Percentiles rank a stretch among this genome's conserved stretches.
Evolutionary conservation across 2,113 vertebrate genomes (phyloP).

Genomic region (Tinamus guttatus): DNA sequence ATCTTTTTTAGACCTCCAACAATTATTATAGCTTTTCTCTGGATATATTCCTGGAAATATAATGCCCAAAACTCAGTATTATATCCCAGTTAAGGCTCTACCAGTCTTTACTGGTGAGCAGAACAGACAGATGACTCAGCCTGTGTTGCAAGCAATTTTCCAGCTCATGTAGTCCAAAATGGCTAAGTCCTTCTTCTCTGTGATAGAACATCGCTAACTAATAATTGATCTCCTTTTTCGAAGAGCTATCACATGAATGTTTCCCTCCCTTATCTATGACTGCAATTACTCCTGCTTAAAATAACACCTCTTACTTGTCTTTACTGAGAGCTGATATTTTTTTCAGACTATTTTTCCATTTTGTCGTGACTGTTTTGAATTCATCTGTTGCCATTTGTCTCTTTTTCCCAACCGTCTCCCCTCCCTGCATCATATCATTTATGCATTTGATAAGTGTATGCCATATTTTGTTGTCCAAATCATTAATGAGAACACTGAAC

Average conservation of each 20-base stretch:
- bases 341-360: neutral
- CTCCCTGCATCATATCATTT: neutral
- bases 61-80: neutral
- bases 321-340: neutral
- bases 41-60: neutral
- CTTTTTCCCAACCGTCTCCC: neutral
- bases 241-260: neutral
- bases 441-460: neutral
- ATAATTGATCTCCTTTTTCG: neutral
- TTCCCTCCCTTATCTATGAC: neutral
- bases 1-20: neutral
- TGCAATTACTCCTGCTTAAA: neutral
- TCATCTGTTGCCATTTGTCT: neutral
- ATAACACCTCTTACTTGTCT: accelerated
- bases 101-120: neutral
- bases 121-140: neutral
- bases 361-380: neutral
- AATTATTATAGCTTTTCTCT: neutral
- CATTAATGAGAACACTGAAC: neutral
- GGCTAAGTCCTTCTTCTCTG: neutral
- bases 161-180: neutral
- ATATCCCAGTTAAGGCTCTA: neutral
- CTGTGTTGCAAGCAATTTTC: neutral
- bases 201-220: neutral
- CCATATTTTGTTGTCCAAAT: neutral